Conservation (phyloP, 2,797 vertebrate genomes). For the Hirundo rustica region DNA sequence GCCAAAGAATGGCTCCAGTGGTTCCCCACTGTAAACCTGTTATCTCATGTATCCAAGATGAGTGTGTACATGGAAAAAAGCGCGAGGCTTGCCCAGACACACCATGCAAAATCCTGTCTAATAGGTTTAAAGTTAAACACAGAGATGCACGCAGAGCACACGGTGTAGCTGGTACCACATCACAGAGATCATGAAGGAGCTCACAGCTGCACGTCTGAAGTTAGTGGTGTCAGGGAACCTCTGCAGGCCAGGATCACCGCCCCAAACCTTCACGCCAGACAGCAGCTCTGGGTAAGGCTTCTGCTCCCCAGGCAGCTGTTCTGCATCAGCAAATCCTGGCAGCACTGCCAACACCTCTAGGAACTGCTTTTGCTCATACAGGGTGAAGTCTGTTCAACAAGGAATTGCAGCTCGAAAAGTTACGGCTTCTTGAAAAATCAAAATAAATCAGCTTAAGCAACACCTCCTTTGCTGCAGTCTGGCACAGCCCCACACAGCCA, state of each 20-base stretch:
- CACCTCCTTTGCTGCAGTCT: neutral
- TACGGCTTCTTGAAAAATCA: neutral
- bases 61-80: neutral
- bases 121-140: neutral
- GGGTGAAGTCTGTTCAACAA: neutral
- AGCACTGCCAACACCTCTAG: neutral
- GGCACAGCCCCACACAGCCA: neutral
- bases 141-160: neutral
- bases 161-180: neutral
- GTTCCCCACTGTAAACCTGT: neutral
- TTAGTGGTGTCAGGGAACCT: neutral
- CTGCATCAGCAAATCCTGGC: neutral
- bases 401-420: neutral
- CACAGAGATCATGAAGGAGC: rapidly evolving
- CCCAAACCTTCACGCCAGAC: neutral
- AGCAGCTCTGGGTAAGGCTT: neutral
- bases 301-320: neutral
- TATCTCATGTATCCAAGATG: neutral
- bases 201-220: rapidly evolving
- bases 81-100: neutral
- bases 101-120: neutral
- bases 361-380: neutral
- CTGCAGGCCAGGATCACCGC: neutral
- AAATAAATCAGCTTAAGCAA: neutral
- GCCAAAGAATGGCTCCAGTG: neutral